A percentile compares a stretch with the other conserved stretches of the same genome.
phyloP scores from a whole-genome alignment of 1,140 invertebrate species.

The Drosophila melanica region DNA sequence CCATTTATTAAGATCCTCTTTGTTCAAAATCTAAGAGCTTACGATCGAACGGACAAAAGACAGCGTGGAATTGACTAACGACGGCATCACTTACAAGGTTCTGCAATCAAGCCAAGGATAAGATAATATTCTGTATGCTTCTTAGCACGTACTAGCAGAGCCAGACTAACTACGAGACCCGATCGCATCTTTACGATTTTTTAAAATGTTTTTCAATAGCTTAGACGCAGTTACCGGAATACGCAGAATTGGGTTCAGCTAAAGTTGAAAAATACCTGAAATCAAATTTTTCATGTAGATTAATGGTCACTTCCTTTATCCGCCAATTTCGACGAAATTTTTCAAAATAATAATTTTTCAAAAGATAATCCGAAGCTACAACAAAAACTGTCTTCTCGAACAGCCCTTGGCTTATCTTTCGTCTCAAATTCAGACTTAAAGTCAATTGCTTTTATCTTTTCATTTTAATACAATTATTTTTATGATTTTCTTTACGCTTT shows the following conservation, averaged over 20 bases:
- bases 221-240: too few species aligned
- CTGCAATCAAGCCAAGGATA: not conserved
- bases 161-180: not conserved
- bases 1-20: not conserved
- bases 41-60: not conserved
- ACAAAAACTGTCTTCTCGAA: not conserved
- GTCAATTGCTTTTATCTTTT: conserved; percentile 28
- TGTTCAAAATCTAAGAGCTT: not conserved
- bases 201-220: too few species aligned
- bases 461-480: conserved; percentile 77
- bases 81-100: not conserved
- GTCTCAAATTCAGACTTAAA: not conserved
- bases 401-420: not conserved
- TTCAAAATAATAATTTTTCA: too few species aligned
- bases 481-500: conserved; percentile 41
- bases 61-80: not conserved
- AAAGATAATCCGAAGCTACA: not conserved
- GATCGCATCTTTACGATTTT: not conserved
- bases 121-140: not conserved
- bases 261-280: too few species aligned
- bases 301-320: too few species aligned
- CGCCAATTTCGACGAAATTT: too few species aligned
- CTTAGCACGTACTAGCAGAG: not conserved
- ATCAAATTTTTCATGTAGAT: too few species aligned
- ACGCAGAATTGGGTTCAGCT: too few species aligned